Base-by-base conservation (phyloP, 2,797 vertebrate genomes). In the Acipenser transmontanus region DNA sequence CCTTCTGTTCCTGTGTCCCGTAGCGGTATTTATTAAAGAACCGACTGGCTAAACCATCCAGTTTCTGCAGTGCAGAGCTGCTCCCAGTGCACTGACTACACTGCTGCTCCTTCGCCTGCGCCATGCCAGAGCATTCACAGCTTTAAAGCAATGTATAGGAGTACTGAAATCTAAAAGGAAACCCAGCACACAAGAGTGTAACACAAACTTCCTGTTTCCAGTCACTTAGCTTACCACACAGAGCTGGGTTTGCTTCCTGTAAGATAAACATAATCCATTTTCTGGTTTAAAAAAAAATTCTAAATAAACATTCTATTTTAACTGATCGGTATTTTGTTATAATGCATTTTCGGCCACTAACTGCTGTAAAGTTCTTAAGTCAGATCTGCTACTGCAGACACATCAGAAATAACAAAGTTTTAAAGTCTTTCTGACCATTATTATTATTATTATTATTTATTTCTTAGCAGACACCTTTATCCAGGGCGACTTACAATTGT, bases 181-280 rank as follows among this genome's bases (percentile, higher is more conserved):
- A 52, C 52, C 48, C 61, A 54, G 66, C 72, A 68, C 14, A 17
- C 67, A 74, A 66, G 68, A 67, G 56, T 78, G 73, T 70, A 78
- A 84, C 63, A 84, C 74, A 75, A 70, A 87, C 92, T 99, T 99
- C 96, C 97, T 97, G 94, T 92, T 84, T 78, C 85, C 81, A 84
- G 81, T 34, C 34, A 4, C 34, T 80, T 76, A 80, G 75, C 74
- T 87, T 81, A 90, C 87, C 89, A 73, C 88, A 82, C 4, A 59
- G 20, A 71, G 34, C 14, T 68, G 76, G 75, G 77, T 60, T 70
- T 76, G 80, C 86, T 91, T 92, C 89, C 89, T 91, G 88, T 89
- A 85, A 52, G 59, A 69, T 73, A 69, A 59, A 68, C 68, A 49
- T 54, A 54, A 51, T 70, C 34, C 2, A 34, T 34, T 34, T 34